Percentiles rank a stretch among this genome's conserved stretches.
Conservation (phyloP, 2,797 vertebrate genomes). For the Bufotes viridis region DNA sequence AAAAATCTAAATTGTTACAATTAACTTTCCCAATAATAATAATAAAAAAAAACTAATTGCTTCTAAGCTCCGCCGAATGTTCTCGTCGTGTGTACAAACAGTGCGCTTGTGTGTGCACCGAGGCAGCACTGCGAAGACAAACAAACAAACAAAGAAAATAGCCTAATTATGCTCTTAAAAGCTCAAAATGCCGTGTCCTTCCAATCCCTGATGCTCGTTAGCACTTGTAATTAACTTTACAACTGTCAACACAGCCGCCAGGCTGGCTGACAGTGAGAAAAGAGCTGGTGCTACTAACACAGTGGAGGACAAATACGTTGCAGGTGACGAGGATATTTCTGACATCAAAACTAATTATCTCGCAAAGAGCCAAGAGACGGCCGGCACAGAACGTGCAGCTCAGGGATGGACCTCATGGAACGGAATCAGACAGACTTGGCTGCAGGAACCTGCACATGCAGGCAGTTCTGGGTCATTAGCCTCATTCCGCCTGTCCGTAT, state of each 20-base stretch:
- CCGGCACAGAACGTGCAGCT: conserved; percentile 22
- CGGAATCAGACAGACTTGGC: conserved; percentile 51
- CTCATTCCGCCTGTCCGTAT: conserved; percentile 36
- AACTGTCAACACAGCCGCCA: conserved; percentile 85
- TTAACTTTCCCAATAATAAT: conserved; percentile 14
- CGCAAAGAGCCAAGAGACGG: conserved; percentile 73
- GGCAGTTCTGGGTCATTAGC: conserved; percentile 60
- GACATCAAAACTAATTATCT: conserved; percentile 93
- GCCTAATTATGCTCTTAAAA: conserved; percentile 84
- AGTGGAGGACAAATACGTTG: conserved; percentile 86
- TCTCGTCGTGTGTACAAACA: conserved; percentile 66
- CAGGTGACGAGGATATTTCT: conserved; percentile 85
- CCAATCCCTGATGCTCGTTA: conserved; percentile 87
- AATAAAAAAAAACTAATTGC: conserved; percentile 9
- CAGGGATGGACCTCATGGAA: conserved; percentile 47
- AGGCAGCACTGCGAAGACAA: conserved; percentile 43
- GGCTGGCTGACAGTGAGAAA: conserved; percentile 85
- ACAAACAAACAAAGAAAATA: conserved; percentile 67
- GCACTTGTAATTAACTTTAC: conserved; percentile 88
- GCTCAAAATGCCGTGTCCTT: conserved; percentile 86
- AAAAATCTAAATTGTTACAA: not conserved
- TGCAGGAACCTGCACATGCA: conserved; percentile 44
- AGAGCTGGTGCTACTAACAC: conserved; percentile 88
- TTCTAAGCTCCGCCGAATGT: conserved; percentile 57
- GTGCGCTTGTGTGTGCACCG: conserved; percentile 63